Conservation (phyloP, 1,140 invertebrate genomes). For the Metaphire vulgaris region DNA sequence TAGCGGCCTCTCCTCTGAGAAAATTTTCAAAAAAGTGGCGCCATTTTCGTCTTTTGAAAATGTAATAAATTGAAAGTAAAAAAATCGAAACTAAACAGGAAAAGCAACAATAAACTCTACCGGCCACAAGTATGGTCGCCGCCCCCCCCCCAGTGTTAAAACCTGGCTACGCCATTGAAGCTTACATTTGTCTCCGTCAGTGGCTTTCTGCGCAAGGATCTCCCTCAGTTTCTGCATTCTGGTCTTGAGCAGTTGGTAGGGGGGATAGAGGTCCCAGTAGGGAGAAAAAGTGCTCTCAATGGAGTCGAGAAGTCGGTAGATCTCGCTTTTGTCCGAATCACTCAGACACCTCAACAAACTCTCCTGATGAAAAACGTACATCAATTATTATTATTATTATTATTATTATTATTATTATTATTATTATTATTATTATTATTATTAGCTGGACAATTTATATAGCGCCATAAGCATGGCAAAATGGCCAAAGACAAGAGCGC, state of each 20-base stretch:
- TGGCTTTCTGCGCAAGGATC: constrained; percentile 3
- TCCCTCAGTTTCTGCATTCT: constrained; percentile 11
- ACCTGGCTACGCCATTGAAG: too few species aligned
- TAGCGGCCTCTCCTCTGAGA: too few species aligned
- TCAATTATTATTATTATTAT: background rate
- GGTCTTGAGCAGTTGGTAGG: constrained; percentile 3
- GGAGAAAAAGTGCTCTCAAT: constrained; percentile 12
- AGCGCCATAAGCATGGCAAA: too few species aligned
- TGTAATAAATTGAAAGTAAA: too few species aligned
- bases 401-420: background rate
- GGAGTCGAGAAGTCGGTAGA: background rate
- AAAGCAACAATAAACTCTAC: too few species aligned
- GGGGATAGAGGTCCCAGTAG: constrained; percentile 5
- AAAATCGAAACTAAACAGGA: too few species aligned
- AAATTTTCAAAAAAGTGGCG: too few species aligned
- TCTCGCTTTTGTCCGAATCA: constrained; percentile 4
- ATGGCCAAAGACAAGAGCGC: too few species aligned
- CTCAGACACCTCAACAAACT: background rate
- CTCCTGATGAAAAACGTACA: constrained; percentile 13
- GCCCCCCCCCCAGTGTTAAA: too few species aligned
- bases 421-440: background rate
- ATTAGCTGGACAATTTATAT: too few species aligned
- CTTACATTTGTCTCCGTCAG: background rate
- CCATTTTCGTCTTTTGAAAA: too few species aligned
- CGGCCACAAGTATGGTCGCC: too few species aligned